Evolutionary conservation across 2,797 vertebrate genomes (phyloP).

Genomic region (Halcyon leucocephala): DNA sequence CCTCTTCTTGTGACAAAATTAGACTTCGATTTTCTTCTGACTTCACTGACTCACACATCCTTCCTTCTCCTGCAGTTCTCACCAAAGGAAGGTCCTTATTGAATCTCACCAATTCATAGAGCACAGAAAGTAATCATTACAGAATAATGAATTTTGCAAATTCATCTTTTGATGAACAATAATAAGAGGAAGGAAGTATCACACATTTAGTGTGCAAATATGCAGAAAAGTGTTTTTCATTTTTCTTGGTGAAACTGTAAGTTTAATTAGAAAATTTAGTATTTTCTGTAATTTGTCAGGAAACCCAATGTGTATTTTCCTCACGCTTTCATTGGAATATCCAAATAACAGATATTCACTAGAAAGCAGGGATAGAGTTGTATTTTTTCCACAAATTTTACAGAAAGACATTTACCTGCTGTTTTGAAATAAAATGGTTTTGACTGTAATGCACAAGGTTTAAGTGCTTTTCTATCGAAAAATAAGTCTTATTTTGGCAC

Average conservation of each 20-base stretch:
- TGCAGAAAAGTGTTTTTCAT: not conserved
- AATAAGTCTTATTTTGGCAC: not conserved
- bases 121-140: fast-evolving
- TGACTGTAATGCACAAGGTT: not conserved
- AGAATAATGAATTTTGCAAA: not conserved
- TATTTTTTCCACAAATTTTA: not conserved
- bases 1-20: not conserved
- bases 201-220: not conserved
- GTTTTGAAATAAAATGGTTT: not conserved
- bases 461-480: not conserved
- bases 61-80: not conserved
- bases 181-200: not conserved
- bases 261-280: not conserved
- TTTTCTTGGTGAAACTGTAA: not conserved
- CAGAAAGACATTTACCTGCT: not conserved
- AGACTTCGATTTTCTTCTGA: conserved; percentile 12
- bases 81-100: not conserved
- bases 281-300: not conserved
- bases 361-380: not conserved
- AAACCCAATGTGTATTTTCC: not conserved
- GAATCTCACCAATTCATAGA: not conserved
- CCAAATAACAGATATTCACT: not conserved
- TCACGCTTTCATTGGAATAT: not conserved
- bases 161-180: not conserved
- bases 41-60: conserved; percentile 2